These are phyloP conservation scores for Lithobius niger DNA, from an alignment of 1,140 invertebrate species.

Conservation along the genomic window DNA sequence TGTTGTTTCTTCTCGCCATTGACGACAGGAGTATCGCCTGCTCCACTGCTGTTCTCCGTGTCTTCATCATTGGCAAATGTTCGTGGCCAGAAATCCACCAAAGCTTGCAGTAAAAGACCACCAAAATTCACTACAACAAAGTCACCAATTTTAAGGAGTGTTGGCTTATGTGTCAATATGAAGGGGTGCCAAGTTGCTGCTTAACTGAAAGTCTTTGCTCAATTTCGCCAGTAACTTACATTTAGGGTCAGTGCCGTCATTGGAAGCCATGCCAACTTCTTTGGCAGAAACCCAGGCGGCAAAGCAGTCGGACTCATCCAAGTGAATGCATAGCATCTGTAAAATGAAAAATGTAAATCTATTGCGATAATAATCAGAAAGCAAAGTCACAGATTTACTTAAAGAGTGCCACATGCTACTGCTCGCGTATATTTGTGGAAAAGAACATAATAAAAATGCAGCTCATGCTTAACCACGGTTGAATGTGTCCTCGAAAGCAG, in stretches of 20 bases:
- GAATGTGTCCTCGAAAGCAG: too few relatives aligned
- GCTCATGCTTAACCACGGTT: too few relatives aligned
- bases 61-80: conserved; percentile 47
- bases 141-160: too few relatives aligned
- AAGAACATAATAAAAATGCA: too few relatives aligned
- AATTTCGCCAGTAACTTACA: too few relatives aligned
- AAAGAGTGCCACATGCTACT: too few relatives aligned
- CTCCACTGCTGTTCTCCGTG: conserved; percentile 33
- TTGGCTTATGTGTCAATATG: too few relatives aligned
- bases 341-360: conserved; percentile 18
- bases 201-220: too few relatives aligned
- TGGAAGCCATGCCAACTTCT: conserved; percentile 71
- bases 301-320: conserved; percentile 96
- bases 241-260: conserved; percentile 72
- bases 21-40: conserved; percentile 29
- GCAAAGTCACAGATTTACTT: not conserved
- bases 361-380: not conserved
- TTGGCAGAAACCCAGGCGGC: conserved; percentile 95
- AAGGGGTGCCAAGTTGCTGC: too few relatives aligned
- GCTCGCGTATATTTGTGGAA: too few relatives aligned
- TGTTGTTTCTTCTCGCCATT: conserved; percentile 27
- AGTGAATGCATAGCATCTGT: conserved; percentile 90
- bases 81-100: conserved; percentile 90
- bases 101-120: conserved; percentile 77
- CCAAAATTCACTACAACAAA: conserved; percentile 82